phyloP scores from a whole-genome alignment of 2,888 invertebrate genomes.

The Smittia aterrima region DNA sequence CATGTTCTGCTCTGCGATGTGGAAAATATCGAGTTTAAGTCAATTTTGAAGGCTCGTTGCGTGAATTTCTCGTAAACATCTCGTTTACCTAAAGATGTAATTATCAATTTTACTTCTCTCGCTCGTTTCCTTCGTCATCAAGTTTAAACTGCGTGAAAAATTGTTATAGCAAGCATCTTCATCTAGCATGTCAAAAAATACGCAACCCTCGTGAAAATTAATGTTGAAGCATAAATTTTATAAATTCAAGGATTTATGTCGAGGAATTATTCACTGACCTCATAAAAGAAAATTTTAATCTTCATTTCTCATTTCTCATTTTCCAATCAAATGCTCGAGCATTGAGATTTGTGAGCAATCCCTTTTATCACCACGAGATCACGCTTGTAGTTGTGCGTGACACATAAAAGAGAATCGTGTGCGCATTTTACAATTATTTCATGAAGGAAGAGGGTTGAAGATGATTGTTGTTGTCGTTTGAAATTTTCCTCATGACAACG shows the following conservation, averaged over 20 bases:
- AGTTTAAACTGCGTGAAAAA: background rate
- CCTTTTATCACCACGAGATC: too few relatives aligned
- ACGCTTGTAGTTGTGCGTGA: constrained; percentile 25
- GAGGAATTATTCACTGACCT: too few relatives aligned
- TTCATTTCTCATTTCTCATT: too few relatives aligned
- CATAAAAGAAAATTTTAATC: too few relatives aligned
- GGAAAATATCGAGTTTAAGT: background rate
- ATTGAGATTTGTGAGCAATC: too few relatives aligned
- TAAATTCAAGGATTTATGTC: background rate
- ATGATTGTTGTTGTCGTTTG: background rate
- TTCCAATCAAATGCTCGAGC: too few relatives aligned
- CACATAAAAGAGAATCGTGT: constrained; percentile 30
- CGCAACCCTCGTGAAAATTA: constrained; percentile 11
- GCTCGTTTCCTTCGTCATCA: background rate
- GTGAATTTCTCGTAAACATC: background rate
- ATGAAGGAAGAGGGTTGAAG: background rate
- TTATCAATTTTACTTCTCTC: constrained; percentile 16
- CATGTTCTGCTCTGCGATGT: constrained; percentile 5
- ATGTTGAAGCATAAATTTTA: constrained; percentile 21
- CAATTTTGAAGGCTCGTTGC: background rate
- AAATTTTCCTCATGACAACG: background rate
- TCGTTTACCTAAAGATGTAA: background rate
- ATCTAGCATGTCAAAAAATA: background rate
- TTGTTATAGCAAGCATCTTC: background rate
- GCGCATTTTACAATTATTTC: constrained; percentile 22